Percentiles rank a stretch among this genome's conserved stretches.
phyloP scores from a whole-genome alignment of 2,113 vertebrate species.

The Channa argus region DNA sequence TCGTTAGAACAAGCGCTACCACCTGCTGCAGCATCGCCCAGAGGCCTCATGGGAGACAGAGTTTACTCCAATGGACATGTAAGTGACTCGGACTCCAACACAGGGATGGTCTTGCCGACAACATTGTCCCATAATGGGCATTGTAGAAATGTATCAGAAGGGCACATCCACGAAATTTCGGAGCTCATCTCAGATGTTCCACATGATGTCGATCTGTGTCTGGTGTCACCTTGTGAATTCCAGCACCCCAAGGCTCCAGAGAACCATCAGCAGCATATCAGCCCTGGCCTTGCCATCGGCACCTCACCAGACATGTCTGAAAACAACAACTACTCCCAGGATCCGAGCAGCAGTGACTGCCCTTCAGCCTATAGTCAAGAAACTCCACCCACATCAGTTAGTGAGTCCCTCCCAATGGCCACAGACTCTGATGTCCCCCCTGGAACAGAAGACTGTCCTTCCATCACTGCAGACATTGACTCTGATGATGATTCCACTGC shows the following conservation, averaged over 20 bases:
- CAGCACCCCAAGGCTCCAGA: slow-evolving; percentile 86
- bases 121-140: slow-evolving; percentile 72
- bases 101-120: slow-evolving; percentile 74
- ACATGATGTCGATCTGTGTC: slow-evolving; percentile 93
- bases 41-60: slow-evolving; percentile 35
- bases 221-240: slow-evolving; percentile 96
- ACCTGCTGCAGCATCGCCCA: slow-evolving; percentile 66
- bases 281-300: slow-evolving; percentile 42
- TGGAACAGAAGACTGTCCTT: slow-evolving; percentile 82
- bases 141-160: slow-evolving; percentile 59
- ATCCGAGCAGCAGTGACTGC: slow-evolving; percentile 58
- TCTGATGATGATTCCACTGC: slow-evolving; percentile 86
- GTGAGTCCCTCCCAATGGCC: slow-evolving; percentile 86
- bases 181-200: slow-evolving; percentile 73
- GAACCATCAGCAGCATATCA: slow-evolving; percentile 63
- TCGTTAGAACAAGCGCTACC: slow-evolving; percentile 90
- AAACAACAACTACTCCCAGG: slow-evolving; percentile 85
- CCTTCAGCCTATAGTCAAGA: slow-evolving; percentile 76
- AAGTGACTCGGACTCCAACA: slow-evolving; percentile 68
- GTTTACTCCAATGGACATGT: slow-evolving; percentile 61
- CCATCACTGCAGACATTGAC: slow-evolving; percentile 85
- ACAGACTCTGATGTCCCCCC: slow-evolving; percentile 88
- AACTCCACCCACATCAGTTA: slow-evolving; percentile 86
- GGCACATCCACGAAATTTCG: slow-evolving; percentile 47
- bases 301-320: slow-evolving; percentile 77